Evolutionary conservation across 1,140 invertebrate species (phyloP).

Genomic region (Apolygus lucorum): DNA sequence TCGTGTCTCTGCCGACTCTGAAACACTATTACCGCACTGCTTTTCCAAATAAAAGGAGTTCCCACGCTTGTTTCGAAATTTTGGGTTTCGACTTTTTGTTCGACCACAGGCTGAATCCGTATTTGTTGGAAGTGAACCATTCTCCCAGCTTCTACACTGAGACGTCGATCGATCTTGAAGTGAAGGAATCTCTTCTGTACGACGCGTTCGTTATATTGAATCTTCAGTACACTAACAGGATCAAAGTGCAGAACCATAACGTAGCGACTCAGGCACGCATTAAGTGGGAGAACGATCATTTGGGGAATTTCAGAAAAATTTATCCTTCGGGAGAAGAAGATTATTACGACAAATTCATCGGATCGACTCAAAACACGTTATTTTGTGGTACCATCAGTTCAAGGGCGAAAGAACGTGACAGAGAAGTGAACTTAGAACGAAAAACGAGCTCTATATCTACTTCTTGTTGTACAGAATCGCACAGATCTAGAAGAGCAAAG

Average conservation of each 20-base stretch:
- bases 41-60: slow-evolving; percentile 73
- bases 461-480: too few relatives aligned
- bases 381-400: background rate
- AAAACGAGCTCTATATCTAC: too few relatives aligned
- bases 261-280: slow-evolving; percentile 38
- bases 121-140: slow-evolving; percentile 78
- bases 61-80: slow-evolving; percentile 81
- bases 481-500: too few relatives aligned
- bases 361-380: background rate
- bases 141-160: slow-evolving; percentile 87
- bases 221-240: slow-evolving; percentile 66
- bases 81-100: slow-evolving; percentile 81
- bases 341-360: too few relatives aligned
- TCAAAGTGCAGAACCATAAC: slow-evolving; percentile 39
- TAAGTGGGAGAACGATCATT: slow-evolving; percentile 67
- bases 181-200: slow-evolving; percentile 70
- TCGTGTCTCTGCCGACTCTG: slow-evolving; percentile 72
- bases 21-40: slow-evolving; percentile 81
- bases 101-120: slow-evolving; percentile 73
- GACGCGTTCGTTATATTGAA: slow-evolving; percentile 79
- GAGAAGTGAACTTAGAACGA: too few relatives aligned
- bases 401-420: background rate
- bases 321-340: slow-evolving; percentile 41
- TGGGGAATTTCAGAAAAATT: slow-evolving; percentile 61
- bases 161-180: slow-evolving; percentile 67